Evolutionary conservation across 2,113 vertebrate species (phyloP).

Genomic region (Excalfactoria chinensis): DNA sequence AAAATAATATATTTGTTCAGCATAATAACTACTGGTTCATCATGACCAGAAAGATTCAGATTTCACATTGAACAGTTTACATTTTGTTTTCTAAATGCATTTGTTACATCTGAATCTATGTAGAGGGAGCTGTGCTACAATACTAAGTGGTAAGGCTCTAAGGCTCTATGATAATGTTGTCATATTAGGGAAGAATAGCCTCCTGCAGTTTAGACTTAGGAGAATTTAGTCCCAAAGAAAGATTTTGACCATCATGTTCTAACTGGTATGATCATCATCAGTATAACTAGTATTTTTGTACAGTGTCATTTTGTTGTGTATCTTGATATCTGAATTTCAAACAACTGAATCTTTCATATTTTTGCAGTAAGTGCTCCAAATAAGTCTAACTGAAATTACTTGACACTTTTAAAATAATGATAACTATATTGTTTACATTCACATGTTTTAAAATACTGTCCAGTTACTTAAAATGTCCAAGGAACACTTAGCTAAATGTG

Average conservation of each 20-base stretch:
- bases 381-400: not conserved
- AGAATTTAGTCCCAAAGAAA: not conserved
- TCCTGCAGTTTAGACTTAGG: not conserved
- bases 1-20: not conserved
- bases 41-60: not conserved
- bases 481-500: not conserved
- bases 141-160: not conserved
- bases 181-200: not conserved
- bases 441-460: not conserved
- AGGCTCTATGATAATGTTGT: not conserved
- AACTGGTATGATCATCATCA: not conserved
- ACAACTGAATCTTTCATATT: not conserved
- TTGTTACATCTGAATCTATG: not conserved
- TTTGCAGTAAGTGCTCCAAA: not conserved
- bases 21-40: not conserved
- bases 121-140: not conserved
- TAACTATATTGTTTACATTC: not conserved
- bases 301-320: not conserved
- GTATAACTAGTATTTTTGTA: not conserved
- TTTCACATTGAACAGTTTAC: not conserved
- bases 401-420: not conserved
- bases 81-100: not conserved
- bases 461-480: not conserved
- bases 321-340: not conserved
- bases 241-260: not conserved